Conservation (phyloP, 2,797 vertebrate genomes). For the Mormyrops boulengeri region DNA sequence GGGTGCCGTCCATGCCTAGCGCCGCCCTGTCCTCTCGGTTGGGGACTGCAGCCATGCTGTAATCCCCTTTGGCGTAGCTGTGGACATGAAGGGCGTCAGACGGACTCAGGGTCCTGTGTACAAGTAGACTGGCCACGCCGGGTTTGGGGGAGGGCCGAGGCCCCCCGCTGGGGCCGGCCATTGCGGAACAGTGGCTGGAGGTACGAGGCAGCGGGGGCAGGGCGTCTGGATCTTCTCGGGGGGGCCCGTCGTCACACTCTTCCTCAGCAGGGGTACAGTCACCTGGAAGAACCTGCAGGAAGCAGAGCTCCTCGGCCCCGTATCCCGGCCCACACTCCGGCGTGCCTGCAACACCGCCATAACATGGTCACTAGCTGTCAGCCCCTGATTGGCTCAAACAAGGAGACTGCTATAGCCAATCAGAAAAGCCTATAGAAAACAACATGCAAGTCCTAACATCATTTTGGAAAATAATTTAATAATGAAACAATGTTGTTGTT, state of each 20-base stretch:
- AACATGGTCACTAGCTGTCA: not conserved
- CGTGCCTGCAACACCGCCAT: not conserved
- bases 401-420: not conserved
- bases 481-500: not conserved
- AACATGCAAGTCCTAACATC: not conserved
- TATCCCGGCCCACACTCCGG: not conserved
- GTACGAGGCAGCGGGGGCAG: constrained; percentile 6
- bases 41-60: constrained; percentile 43
- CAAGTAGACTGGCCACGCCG: constrained; percentile 70
- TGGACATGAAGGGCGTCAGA: constrained; percentile 75
- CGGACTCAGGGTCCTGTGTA: constrained; percentile 68
- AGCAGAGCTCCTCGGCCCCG: constrained; percentile 25
- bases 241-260: not conserved
- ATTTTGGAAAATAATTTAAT: not conserved
- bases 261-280: constrained; percentile 40
- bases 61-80: constrained; percentile 76
- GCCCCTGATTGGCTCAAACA: not conserved
- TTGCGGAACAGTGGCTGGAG: constrained; percentile 42
- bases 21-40: constrained; percentile 23
- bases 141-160: constrained; percentile 58
- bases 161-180: constrained; percentile 37
- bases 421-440: not conserved
- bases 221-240: not conserved
- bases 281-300: constrained; percentile 37
- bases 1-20: constrained; percentile 52